These are phyloP conservation scores for Musca vetustissima DNA, from an alignment of 1,140 invertebrate genomes.

Conservation along the genomic window DNA sequence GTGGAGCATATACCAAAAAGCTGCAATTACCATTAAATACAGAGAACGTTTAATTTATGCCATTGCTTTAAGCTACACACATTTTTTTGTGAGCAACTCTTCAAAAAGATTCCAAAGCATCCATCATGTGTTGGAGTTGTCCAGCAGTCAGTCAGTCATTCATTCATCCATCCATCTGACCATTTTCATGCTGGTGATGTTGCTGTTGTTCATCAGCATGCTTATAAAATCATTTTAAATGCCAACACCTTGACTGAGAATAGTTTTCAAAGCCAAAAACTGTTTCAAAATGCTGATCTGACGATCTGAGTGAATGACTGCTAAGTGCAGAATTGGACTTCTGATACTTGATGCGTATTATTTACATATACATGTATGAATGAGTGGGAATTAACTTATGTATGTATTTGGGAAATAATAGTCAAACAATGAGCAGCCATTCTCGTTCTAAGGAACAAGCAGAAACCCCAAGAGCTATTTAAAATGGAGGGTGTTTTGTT, in stretches of 20 bases:
- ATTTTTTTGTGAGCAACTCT: background rate
- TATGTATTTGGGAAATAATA: conserved; percentile 9
- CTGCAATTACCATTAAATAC: conserved; percentile 8
- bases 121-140: background rate
- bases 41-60: conserved; percentile 19
- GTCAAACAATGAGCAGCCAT: conserved; percentile 13
- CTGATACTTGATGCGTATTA: background rate
- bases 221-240: conserved; percentile 18
- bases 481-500: background rate
- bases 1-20: conserved; percentile 10
- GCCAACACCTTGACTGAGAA: conserved; percentile 4
- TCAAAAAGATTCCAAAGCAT: background rate
- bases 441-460: background rate
- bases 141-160: background rate
- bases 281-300: background rate
- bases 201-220: background rate
- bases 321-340: background rate
- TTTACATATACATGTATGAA: background rate
- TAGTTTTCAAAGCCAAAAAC: background rate
- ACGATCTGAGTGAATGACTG: background rate
- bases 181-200: background rate
- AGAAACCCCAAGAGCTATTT: conserved; percentile 14
- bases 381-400: background rate
- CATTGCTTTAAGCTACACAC: conserved; percentile 8
- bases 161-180: background rate